These are phyloP conservation scores for Teleogryllus occipitalis DNA, from an alignment of 1,140 invertebrate species.

Conservation along the genomic window DNA sequence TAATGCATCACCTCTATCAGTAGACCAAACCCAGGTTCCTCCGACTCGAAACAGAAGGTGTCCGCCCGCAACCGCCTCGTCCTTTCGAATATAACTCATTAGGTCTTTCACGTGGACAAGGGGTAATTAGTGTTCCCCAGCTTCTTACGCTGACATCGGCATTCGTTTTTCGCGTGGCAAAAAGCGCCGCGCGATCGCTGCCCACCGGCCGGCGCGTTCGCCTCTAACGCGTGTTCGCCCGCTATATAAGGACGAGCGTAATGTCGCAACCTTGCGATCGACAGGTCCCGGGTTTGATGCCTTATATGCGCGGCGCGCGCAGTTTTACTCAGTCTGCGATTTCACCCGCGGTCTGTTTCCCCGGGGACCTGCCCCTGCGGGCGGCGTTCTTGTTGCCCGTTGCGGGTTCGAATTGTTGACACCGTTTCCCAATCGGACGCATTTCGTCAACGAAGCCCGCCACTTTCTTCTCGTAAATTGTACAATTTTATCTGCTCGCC, in stretches of 20 bases:
- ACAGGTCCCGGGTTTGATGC: background rate
- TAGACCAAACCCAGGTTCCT: too few relatives aligned
- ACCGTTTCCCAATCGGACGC: background rate
- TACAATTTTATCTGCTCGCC: too few relatives aligned
- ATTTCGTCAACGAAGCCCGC: background rate
- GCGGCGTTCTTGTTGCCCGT: background rate
- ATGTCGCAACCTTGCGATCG: background rate
- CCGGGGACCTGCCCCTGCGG: too few relatives aligned
- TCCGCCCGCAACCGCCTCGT: too few relatives aligned
- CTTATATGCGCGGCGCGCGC: background rate
- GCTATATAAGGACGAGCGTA: background rate
- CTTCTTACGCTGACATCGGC: background rate
- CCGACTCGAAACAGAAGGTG: too few relatives aligned
- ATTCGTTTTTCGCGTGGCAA: background rate
- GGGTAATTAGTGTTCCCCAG: background rate
- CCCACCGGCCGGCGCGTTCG: background rate
- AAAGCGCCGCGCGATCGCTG: background rate
- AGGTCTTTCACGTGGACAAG: background rate
- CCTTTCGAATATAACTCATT: background rate
- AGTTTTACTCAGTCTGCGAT: background rate
- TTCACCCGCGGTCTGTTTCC: background rate
- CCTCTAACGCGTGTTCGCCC: background rate
- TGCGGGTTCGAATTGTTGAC: background rate
- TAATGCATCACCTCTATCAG: too few relatives aligned
- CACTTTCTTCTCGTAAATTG: too few relatives aligned